Conservation (phyloP, 2,888 invertebrate genomes). For the Xestia sexstrigata region DNA sequence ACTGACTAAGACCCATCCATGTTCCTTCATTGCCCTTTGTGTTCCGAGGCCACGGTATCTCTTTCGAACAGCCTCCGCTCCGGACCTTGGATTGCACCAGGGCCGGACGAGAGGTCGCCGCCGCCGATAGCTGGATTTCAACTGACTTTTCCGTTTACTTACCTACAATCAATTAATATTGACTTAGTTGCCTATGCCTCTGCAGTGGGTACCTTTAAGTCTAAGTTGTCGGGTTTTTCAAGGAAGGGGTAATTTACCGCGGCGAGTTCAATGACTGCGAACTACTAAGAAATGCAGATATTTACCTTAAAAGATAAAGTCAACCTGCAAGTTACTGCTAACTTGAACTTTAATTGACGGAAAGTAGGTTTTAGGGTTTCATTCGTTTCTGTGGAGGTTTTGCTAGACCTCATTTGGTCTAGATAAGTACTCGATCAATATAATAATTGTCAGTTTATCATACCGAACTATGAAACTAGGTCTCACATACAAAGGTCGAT, state of each 20-base stretch:
- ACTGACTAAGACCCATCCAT: no score
- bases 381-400: not conserved
- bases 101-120: no score
- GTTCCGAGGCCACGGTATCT: no score
- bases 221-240: slow-evolving; percentile 9
- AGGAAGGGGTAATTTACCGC: slow-evolving; percentile 25
- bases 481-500: not conserved
- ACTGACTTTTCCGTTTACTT: slow-evolving; percentile 31
- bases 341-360: not conserved
- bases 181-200: no score
- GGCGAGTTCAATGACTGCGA: slow-evolving; percentile 27
- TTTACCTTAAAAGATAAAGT: slow-evolving; percentile 37
- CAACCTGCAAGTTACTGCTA: not conserved
- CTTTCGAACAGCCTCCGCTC: no score
- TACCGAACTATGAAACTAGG: not conserved
- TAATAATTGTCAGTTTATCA: not conserved
- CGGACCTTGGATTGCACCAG: no score
- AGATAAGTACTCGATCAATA: not conserved
- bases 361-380: not conserved
- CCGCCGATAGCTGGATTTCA: not conserved
- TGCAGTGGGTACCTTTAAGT: no score
- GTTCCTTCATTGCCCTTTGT: no score
- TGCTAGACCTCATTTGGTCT: not conserved
- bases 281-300: slow-evolving; percentile 28
- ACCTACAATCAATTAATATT: no score